A percentile compares a stretch with the other conserved stretches of the same genome.
These are phyloP conservation scores for Hippoglossus hippoglossus DNA, from an alignment of 2,797 vertebrate genomes.

Conservation along the genomic window DNA sequence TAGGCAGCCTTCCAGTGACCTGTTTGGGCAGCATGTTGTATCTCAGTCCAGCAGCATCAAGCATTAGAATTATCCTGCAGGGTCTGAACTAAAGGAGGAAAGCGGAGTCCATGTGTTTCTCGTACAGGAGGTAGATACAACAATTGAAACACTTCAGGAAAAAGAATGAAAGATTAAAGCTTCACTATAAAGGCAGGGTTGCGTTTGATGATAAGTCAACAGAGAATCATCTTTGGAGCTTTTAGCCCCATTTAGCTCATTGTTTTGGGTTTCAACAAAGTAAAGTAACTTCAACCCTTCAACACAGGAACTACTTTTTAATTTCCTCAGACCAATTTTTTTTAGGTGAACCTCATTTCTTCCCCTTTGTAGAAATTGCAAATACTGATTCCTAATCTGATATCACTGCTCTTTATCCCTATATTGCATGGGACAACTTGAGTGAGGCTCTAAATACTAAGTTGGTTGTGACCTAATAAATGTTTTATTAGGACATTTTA, in stretches of 20 bases:
- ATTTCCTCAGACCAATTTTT: too few species aligned
- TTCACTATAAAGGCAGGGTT: neutral
- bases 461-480: neutral
- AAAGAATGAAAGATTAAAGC: neutral
- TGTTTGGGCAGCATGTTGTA: constrained; percentile 52
- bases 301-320: too few species aligned
- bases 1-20: constrained; percentile 72
- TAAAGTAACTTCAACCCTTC: too few species aligned
- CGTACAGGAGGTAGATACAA: neutral
- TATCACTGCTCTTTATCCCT: neutral
- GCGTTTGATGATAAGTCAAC: too few species aligned
- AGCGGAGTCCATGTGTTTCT: neutral
- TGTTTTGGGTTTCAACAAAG: too few species aligned
- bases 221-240: too few species aligned
- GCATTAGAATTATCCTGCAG: constrained; percentile 7
- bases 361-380: too few species aligned
- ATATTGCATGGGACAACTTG: neutral
- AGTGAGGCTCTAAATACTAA: neutral
- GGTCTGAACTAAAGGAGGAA: neutral
- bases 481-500: neutral
- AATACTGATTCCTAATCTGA: too few species aligned
- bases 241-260: too few species aligned
- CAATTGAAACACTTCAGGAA: neutral
- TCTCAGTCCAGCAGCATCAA: constrained; percentile 47
- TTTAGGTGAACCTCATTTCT: too few species aligned